These are phyloP conservation scores for Marronus borbonicus DNA, from an alignment of 2,888 invertebrate genomes.

Conservation along the genomic window DNA sequence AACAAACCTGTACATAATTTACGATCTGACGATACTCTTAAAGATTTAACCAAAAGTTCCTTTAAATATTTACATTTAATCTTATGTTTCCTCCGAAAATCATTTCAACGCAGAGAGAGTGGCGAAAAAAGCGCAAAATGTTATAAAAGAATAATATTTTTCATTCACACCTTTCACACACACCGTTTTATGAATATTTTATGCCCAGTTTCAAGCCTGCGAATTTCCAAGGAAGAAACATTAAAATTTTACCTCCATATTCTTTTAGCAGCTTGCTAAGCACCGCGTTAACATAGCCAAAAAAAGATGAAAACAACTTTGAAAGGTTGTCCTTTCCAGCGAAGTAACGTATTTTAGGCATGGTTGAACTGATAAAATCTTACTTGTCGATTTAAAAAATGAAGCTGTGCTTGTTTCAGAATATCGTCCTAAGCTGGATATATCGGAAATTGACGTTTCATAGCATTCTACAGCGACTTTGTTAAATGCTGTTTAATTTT, in stretches of 20 bases:
- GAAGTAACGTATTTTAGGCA: background rate
- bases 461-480: too few species aligned
- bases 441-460: too few species aligned
- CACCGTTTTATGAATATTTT: constrained; percentile 44
- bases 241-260: constrained; percentile 45
- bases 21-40: background rate
- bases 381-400: too few species aligned
- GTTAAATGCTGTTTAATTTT: too few species aligned
- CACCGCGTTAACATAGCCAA: constrained; percentile 22
- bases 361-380: too few species aligned
- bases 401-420: too few species aligned
- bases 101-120: constrained; percentile 1
- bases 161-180: constrained; percentile 42
- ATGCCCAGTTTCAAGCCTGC: constrained; percentile 24
- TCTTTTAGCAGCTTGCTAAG: constrained; percentile 41
- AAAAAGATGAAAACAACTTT: constrained; percentile 23
- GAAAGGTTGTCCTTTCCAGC: background rate
- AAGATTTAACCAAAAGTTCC: constrained; percentile 13
- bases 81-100: constrained; percentile 26
- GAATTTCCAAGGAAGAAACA: constrained; percentile 31
- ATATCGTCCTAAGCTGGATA: too few species aligned
- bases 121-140: constrained; percentile 29
- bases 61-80: constrained; percentile 39
- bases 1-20: background rate
- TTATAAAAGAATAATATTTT: constrained; percentile 46